Evolutionary conservation across 1,140 invertebrate species (phyloP).

Genomic region (Dendroctonus ponderosae): DNA sequence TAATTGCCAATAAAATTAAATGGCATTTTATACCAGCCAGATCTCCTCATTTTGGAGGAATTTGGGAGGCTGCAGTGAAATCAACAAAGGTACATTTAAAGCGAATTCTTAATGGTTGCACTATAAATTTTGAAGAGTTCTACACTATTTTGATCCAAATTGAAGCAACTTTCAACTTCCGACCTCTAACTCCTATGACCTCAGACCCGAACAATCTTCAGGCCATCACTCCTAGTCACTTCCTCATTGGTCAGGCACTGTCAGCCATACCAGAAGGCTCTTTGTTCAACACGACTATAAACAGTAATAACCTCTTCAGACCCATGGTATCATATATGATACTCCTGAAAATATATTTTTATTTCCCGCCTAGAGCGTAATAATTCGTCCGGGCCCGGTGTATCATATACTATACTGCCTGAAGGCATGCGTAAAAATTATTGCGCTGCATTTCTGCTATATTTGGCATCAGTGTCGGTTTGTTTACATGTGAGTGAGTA

Average conservation of each 20-base stretch:
- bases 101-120: slow-evolving; percentile 3
- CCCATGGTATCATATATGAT: no score
- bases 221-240: slow-evolving; percentile 38
- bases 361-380: no score
- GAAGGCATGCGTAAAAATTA: no score
- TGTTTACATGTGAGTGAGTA: no score
- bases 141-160: slow-evolving; percentile 30
- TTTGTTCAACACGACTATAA: background rate
- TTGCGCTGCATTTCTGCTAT: no score
- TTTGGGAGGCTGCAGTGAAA: slow-evolving; percentile 24
- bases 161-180: slow-evolving; percentile 33
- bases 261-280: slow-evolving; percentile 13
- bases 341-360: no score
- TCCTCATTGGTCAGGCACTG: slow-evolving; percentile 41
- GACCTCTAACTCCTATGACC: slow-evolving; percentile 18
- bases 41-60: slow-evolving; percentile 35
- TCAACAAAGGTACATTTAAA: slow-evolving; percentile 28
- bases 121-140: slow-evolving; percentile 32
- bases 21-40: slow-evolving; percentile 47
- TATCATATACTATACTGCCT: no score
- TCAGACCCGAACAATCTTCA: slow-evolving; percentile 27
- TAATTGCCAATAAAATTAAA: background rate
- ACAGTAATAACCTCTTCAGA: background rate
- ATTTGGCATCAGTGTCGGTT: no score
- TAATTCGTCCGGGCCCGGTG: no score